These are phyloP conservation scores for Philotrypesis tridentata DNA, from an alignment of 1,140 invertebrate species.

Conservation along the genomic window DNA sequence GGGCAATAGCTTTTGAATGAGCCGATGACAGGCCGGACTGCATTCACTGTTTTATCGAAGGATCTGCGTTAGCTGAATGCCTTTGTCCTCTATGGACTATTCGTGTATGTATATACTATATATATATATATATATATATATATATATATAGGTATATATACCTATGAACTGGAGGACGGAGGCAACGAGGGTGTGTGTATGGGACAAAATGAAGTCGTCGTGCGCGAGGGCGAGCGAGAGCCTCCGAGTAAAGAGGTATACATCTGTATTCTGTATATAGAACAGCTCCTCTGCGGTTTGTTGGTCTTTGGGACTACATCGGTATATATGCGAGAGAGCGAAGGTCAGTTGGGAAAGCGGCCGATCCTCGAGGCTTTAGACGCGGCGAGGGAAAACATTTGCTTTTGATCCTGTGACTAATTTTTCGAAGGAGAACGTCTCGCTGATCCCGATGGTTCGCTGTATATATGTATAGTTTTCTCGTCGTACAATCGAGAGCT, in stretches of 20 bases:
- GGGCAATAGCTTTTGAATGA: slow-evolving; percentile 47
- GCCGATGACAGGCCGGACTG: slow-evolving; percentile 36
- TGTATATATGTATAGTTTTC: too few relatives aligned
- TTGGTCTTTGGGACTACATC: neutral
- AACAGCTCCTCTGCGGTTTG: neutral
- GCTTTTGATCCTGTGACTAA: slow-evolving; percentile 10
- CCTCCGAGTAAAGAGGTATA: neutral
- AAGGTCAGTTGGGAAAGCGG: slow-evolving; percentile 17
- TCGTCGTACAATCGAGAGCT: too few relatives aligned
- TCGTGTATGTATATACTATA: too few relatives aligned
- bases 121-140: too few relatives aligned
- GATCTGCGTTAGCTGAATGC: slow-evolving; percentile 67
- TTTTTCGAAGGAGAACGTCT: neutral
- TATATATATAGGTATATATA: too few relatives aligned
- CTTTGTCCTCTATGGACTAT: too few relatives aligned
- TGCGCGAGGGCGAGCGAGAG: neutral
- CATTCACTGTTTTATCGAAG: slow-evolving; percentile 71
- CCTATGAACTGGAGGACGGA: slow-evolving; percentile 53
- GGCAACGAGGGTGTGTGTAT: slow-evolving; percentile 14
- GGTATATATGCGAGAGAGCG: too few relatives aligned
- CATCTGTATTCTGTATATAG: neutral
- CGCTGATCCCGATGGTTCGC: too few relatives aligned
- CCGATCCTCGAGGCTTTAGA: neutral
- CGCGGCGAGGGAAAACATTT: slow-evolving; percentile 8
- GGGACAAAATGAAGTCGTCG: slow-evolving; percentile 35